Evolutionary conservation across 2,113 vertebrate species (phyloP), one percentile per base, ranked within the genome.

Genomic region (Tragelaphus strepsiceros): DNA sequence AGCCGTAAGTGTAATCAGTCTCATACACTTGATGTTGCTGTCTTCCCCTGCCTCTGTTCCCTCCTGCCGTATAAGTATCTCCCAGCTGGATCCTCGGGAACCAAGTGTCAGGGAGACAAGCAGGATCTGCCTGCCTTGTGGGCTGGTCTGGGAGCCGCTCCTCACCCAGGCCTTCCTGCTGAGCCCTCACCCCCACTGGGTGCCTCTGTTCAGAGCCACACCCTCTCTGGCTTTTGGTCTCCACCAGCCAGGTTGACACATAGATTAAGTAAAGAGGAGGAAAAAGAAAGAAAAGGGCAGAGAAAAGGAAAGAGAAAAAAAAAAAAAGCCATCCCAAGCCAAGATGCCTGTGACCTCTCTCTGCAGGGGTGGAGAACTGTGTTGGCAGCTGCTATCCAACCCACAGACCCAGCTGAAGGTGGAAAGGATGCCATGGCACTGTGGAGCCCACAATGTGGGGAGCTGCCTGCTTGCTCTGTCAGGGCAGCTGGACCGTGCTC

Each of bases 241-340:
- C 56, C 39, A 81, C 58, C 56, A 13, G 12, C 58, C 85, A 56
- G 22, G 39, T 3, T 95, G 88, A 64, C 51, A 78, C 43, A 64
- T 30, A 51, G 32, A 86, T 53, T 94, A 89, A 62, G 21, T n/a
- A 54, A 90, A 49, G 59, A 82, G 19, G 94, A 53, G 24, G 17
- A 49, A 49, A 12, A 94, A 94, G 58, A 59, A 58, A 78, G 32
- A 21, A 67, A 43, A 64, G 51, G 39, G 39, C 71, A 82, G 43
- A 28, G 59, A 56, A 87, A 71, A 56, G 58, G 5, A 53, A 30
- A n/a, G 3, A 21, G 15, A 32, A 46, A 58, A 28, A 7, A 35
- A 35, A 4, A 32, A 4, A 24, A 46, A 24, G 28, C n/a, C 6
- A 64, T 32, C 16, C 3, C 13, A 58, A 46, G 56, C 19, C 67